These are phyloP conservation scores for Nomada hirtipes DNA, from an alignment of 2,888 invertebrate species.

Conservation along the genomic window DNA sequence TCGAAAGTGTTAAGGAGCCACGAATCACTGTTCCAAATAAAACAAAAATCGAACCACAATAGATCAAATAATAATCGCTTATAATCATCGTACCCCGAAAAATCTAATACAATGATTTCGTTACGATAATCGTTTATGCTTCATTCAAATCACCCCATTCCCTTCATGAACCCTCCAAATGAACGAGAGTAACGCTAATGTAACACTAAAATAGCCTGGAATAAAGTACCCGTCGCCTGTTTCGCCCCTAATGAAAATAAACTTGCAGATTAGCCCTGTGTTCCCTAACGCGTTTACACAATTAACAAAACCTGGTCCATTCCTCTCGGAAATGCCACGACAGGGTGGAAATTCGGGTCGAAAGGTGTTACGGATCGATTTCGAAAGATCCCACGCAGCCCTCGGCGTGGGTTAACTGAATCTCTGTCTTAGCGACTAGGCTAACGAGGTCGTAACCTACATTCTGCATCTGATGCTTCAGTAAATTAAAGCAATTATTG, in stretches of 20 bases:
- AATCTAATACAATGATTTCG: background rate
- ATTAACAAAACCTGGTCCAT: background rate
- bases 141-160: background rate
- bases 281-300: background rate
- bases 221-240: background rate
- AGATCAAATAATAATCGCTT: too few species aligned
- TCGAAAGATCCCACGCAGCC: slow-evolving; percentile 36
- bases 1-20: too few species aligned
- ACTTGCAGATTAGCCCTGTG: background rate
- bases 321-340: background rate
- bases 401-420: slow-evolving; percentile 48
- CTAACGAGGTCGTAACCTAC: slow-evolving; percentile 62
- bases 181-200: background rate
- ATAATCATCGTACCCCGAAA: background rate
- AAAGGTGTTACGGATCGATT: slow-evolving; percentile 38
- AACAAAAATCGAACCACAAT: too few species aligned
- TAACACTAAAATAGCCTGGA: background rate
- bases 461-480: slow-evolving; percentile 55
- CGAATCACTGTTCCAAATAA: too few species aligned
- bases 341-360: background rate
- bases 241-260: background rate
- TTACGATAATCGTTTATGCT: background rate
- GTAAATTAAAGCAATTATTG: slow-evolving; percentile 61
- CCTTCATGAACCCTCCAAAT: background rate
- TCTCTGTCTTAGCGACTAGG: slow-evolving; percentile 59